phyloP scores from a whole-genome alignment of 2,797 vertebrate species.

The Steatocranus sp. region DNA sequence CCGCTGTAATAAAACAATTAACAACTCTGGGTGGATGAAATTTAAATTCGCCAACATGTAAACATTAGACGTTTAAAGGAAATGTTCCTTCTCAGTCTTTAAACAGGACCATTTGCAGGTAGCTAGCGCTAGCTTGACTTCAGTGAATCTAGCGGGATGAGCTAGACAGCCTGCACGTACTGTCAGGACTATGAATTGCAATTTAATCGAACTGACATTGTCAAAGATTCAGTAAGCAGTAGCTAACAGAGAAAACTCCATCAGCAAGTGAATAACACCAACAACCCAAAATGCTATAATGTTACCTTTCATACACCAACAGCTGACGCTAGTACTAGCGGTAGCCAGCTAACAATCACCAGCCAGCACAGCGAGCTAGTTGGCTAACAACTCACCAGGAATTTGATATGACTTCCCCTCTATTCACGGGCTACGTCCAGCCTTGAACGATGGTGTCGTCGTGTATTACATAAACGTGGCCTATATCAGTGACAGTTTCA shows the following conservation, averaged over 20 bases:
- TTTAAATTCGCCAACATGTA: constrained; percentile 44
- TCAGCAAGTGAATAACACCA: not conserved
- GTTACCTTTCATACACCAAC: constrained; percentile 56
- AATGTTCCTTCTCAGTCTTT: constrained; percentile 40
- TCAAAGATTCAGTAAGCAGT: not conserved
- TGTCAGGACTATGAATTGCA: constrained; percentile 4
- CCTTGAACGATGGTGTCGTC: constrained; percentile 65
- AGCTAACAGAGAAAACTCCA: not conserved
- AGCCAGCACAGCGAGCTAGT: constrained; percentile 68
- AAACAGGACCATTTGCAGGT: constrained; percentile 40
- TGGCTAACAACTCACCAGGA: constrained; percentile 81
- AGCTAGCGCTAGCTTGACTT: constrained; percentile 50
- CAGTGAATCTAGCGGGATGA: constrained; percentile 17
- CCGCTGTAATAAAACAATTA: not conserved
- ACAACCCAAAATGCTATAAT: constrained; percentile 17
- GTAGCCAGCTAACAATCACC: constrained; percentile 44
- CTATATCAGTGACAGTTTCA: constrained; percentile 61
- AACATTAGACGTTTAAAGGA: constrained; percentile 57
- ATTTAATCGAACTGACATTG: constrained; percentile 31
- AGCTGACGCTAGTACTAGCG: constrained; percentile 66
- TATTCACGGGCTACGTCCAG: constrained; percentile 73
- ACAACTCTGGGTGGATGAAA: not conserved
- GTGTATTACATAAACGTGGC: constrained; percentile 75
- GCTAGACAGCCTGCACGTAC: constrained; percentile 11
- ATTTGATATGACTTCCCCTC: constrained; percentile 80